Evolutionary conservation across 2,113 vertebrate species (phyloP).

Genomic region (Haplotaxodon microlepis): DNA sequence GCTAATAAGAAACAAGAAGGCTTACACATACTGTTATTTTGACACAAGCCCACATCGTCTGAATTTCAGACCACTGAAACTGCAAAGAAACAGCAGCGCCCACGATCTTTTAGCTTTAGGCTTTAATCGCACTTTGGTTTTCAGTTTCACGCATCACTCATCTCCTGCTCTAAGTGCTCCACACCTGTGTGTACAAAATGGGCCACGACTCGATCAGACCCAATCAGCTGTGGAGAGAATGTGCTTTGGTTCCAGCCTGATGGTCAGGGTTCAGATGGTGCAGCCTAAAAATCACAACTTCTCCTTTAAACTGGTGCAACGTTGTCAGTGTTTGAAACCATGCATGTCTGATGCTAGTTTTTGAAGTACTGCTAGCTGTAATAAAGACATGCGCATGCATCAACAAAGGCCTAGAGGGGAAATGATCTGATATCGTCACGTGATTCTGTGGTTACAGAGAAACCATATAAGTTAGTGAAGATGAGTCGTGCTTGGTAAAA

Average conservation of each 20-base stretch:
- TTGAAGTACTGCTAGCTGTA: not conserved
- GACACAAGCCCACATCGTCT: not conserved
- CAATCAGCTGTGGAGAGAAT: not conserved
- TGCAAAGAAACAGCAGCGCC: not conserved
- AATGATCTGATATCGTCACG: not conserved
- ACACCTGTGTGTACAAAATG: slow-evolving; percentile 23
- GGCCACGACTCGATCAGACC: not conserved
- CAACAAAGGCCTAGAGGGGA: not conserved
- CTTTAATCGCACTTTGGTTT: not conserved
- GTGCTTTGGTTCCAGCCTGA: not conserved
- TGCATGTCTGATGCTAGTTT: not conserved
- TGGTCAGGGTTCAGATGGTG: not conserved
- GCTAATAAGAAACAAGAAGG: not conserved
- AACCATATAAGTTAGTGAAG: slow-evolving; percentile 43
- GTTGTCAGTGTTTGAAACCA: not conserved
- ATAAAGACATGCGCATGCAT: not conserved
- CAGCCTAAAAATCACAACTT: not conserved
- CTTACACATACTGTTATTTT: not conserved
- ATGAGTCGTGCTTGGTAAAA: not conserved
- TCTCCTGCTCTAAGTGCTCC: not conserved
- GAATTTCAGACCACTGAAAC: not conserved
- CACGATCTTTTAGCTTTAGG: not conserved
- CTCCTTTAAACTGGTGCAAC: not conserved
- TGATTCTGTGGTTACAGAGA: slow-evolving; percentile 37
- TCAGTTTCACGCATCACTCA: slow-evolving; percentile 32